These are phyloP conservation scores for Scaptomyza tumidula DNA, from an alignment of 2,888 invertebrate species.

Conservation along the genomic window DNA sequence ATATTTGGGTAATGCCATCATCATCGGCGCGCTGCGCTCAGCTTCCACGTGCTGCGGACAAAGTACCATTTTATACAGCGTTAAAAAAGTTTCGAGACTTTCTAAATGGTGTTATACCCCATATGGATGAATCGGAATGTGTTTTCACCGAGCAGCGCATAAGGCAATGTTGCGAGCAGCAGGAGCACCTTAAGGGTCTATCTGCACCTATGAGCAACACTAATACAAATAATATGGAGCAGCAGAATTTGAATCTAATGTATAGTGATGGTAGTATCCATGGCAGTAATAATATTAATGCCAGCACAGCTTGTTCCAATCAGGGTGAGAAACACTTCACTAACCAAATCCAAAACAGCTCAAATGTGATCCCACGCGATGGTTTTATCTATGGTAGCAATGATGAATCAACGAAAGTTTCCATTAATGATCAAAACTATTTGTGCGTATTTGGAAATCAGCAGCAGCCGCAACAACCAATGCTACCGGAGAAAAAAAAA, in stretches of 20 bases:
- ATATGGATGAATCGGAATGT: conserved; percentile 94
- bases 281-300: conserved; percentile 17
- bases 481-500: conserved; percentile 91
- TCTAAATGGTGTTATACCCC: conserved; percentile 93
- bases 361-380: conserved; percentile 22
- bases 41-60: conserved; percentile 98
- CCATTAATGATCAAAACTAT: conserved; percentile 37
- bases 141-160: conserved; percentile 91
- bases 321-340: conserved; percentile 45
- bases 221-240: conserved; percentile 1
- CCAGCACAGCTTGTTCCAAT: conserved; percentile 24
- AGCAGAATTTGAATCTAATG: conserved; percentile 19
- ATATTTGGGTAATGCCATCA: conserved; percentile 99
- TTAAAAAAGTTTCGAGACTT: conserved; percentile 98
- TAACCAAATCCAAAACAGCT: conserved; percentile 12
- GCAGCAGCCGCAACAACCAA: conserved; percentile 82
- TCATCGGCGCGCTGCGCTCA: conserved; percentile 98
- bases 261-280: conserved; percentile 34
- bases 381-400: conserved; percentile 32
- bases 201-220: neutral
- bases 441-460: conserved; percentile 48
- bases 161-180: conserved; percentile 87
- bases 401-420: conserved; percentile 35
- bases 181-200: conserved; percentile 64
- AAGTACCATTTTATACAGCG: conserved; percentile 98